Conservation (phyloP, 2,888 invertebrate genomes). For the Drosophila mimica region DNA sequence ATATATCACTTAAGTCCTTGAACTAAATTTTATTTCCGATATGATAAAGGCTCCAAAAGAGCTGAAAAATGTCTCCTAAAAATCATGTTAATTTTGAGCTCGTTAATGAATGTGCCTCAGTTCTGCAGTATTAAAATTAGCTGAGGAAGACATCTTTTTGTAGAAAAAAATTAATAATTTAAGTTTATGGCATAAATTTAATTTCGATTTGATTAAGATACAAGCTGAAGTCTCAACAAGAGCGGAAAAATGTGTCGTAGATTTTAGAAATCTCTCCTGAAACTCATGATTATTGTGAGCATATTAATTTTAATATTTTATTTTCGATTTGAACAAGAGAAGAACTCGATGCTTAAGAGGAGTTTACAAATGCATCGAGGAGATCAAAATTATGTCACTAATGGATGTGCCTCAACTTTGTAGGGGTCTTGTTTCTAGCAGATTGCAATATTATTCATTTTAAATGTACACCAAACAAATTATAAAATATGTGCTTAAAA, state of each 20-base stretch:
- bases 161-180: neutral
- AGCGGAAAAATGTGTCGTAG: neutral
- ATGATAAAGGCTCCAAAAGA: neutral
- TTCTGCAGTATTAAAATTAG: neutral
- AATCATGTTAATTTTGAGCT: neutral
- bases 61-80: neutral
- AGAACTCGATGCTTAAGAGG: neutral
- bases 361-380: neutral
- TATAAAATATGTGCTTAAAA: conserved; percentile 1
- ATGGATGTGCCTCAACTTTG: neutral
- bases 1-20: neutral
- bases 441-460: conserved; percentile 18
- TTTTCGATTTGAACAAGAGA: neutral
- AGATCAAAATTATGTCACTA: neutral
- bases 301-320: rapidly evolving
- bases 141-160: neutral
- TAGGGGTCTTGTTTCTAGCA: neutral
- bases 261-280: neutral
- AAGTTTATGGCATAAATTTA: neutral
- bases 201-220: neutral
- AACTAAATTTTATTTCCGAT: neutral
- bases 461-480: neutral
- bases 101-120: neutral
- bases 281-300: neutral
- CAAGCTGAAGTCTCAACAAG: neutral